Percentiles rank a stretch among this genome's conserved stretches.
Conservation (phyloP, 2,888 invertebrate genomes). For the Ernsta delagoae region DNA sequence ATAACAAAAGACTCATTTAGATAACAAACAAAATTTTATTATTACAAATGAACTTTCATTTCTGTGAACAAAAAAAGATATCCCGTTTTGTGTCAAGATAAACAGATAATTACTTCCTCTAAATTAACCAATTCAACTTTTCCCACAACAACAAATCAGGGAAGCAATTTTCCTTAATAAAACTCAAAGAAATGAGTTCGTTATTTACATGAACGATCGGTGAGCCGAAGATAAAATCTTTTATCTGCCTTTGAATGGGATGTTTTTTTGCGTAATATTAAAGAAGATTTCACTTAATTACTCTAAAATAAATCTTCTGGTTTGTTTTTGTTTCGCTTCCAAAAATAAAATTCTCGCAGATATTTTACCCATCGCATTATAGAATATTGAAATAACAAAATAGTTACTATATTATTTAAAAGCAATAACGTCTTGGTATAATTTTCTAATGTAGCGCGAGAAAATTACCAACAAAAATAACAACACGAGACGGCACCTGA, state of each 20-base stretch:
- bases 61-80: neutral
- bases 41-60: neutral
- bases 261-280: constrained; percentile 67
- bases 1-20: neutral
- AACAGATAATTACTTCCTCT: constrained; percentile 37
- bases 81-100: constrained; percentile 12
- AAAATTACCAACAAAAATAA: no score
- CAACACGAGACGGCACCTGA: no score
- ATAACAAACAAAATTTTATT: neutral
- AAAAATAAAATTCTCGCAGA: constrained; percentile 43
- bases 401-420: no score
- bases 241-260: constrained; percentile 71
- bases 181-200: constrained; percentile 59
- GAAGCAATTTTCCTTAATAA: constrained; percentile 54
- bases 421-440: no score
- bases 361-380: no score
- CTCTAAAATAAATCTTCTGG: no score
- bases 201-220: constrained; percentile 74
- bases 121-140: constrained; percentile 41
- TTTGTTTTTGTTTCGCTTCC: constrained; percentile 18
- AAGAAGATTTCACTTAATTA: constrained; percentile 74
- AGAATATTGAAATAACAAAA: no score
- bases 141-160: constrained; percentile 41
- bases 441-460: no score
- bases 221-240: constrained; percentile 65